Base-by-base conservation (phyloP, 2,113 vertebrate genomes). In the Xenopus laevis region DNA sequence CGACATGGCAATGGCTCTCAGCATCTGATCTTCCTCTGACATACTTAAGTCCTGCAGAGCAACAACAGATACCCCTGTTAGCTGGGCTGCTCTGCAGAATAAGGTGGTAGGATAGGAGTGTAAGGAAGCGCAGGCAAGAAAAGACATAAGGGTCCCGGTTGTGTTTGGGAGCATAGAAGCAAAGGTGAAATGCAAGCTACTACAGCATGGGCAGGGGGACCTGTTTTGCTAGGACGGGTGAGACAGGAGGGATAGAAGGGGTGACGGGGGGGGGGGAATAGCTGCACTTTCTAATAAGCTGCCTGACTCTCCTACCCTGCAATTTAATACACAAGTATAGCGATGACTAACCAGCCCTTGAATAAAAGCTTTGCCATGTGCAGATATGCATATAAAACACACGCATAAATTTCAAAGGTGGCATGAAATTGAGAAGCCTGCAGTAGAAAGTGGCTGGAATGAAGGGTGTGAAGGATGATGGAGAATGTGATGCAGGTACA, bases 21-120 rank as follows among this genome's bases (percentile, higher is more conserved):
- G 96, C 95, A 96, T 96, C 89, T 97, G 95, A 82, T 97, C 95
- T 78, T 97, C 95, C 84, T 97, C 95, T 50, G 95, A 97, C 95
- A 97, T 96, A 71, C 93, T 94, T 73, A 97, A 87, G 83, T 97
- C 95, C 95, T 97, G 79, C 18, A 85, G 45, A 84, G 50, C 46
- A 65, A 85, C 68, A 78, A 81, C 7, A 80, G 68, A 84, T 71
- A 80, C 79, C 64, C 13, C 50, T 61, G 73, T 76, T 58, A 76
- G 66, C 59, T 76, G 73, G 23, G 73, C 73, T 76, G 73, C 73
- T 76, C 73, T 76, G 73, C 73, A 76, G 73, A 76, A 76, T 69
- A 59, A 66, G 66, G 73, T 68, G 66, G 73, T 70, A 76, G 73
- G 73, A 66, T 66, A 76, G 63, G 73, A 69, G 59, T 55, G 73